Base-by-base conservation (phyloP, 2,797 vertebrate species). In the Mus minutoides region DNA sequence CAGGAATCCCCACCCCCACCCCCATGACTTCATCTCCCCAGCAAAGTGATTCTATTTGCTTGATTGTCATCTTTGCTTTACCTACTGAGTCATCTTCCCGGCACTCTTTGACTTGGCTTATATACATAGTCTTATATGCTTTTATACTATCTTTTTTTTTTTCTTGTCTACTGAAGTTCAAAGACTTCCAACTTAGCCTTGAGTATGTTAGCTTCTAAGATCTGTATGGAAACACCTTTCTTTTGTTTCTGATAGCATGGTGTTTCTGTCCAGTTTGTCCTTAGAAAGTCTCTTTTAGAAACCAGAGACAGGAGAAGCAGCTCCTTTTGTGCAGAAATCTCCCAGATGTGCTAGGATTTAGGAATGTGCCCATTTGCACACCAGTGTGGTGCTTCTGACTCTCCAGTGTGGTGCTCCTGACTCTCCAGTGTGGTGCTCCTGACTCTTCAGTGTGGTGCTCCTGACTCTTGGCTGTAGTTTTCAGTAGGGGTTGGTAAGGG, bases 131-230 rank as follows among this genome's bases (percentile, higher is more conserved):
- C 79, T 76, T 85, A 17, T 49, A 76, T 54, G 46, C 7, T 88
- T 93, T 86, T 90, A 76, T 85, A 49, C 2, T 82, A 0, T 67
- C 31, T 79, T 8, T 87, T 1, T 80, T 86, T 92, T 49, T 86
- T 92, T 22, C 69, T 69, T 83, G 13, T 91, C 76, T 92, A 91
- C 19, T 95, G 8, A 7, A 75, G 90, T 97, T 92, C 69, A 54
- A 77, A 91, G 88, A 64, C 46, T 77, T 92, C 49, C 46, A 14
- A n/a, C 54, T 95, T 95, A 93, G 43, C 80, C 16, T 93, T 82
- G 60, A 93, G 86, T 88, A 78, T 95, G 11, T 24, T 90, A 71
- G 34, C 92, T 95, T 96, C 58, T 95, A 67, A 67, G 92, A 95
- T 29, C 22, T 84, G 3, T 31, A 26, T 56, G 64, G 73, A 75